Evolutionary conservation across 1,140 invertebrate genomes (phyloP), one percentile per base, ranked within the genome.

Genomic region (Hycleus phaleratus): DNA sequence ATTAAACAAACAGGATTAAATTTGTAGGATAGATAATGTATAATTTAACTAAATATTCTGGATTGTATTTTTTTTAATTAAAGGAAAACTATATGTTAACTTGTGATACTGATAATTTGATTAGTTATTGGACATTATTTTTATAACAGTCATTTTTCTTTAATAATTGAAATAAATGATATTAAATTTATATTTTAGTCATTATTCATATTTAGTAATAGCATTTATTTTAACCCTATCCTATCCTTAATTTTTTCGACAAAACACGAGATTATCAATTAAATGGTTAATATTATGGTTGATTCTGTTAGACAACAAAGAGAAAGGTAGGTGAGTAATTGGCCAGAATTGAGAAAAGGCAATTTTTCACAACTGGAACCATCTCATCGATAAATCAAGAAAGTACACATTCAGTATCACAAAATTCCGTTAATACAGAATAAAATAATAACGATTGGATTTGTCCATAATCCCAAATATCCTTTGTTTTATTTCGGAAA

Each of bases 151-250:
- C 32, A 32, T 32, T 32, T 32, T 32, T 32, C 32, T 32, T 32
- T 32, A 32, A 32, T 32, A 32, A 32, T 42, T 42, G 40, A 52
- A 66, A 66, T 66, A 66, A 66, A 66, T 52, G 32, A 56, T 58
- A 59, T 66, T 55, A 57, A 61, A 58, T 61, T 59, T 59, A 63
- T 46, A 55, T 63, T 54, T 60, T 63, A 61, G 64, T 66, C 58
- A 62, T 66, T 66, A 66, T 66, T 66, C 59, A 63, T 51, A 49
- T 55, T 58, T 63, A 63, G 61, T 61, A 48, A 46, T 66, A 63
- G 64, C 48, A 52, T 54, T 53, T 43, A 59, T 46, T 60, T 57
- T 57, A 53, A 59, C 57, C 46, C 47, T 51, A 49, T 55, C 45
- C 46, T 57, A 26, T 46, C 48, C 46, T 49, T 56, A 49, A 42